A percentile compares a stretch with the other conserved stretches of the same genome.
Evolutionary conservation across 2,888 invertebrate species (phyloP).

Genomic region (Chrysolina americana): DNA sequence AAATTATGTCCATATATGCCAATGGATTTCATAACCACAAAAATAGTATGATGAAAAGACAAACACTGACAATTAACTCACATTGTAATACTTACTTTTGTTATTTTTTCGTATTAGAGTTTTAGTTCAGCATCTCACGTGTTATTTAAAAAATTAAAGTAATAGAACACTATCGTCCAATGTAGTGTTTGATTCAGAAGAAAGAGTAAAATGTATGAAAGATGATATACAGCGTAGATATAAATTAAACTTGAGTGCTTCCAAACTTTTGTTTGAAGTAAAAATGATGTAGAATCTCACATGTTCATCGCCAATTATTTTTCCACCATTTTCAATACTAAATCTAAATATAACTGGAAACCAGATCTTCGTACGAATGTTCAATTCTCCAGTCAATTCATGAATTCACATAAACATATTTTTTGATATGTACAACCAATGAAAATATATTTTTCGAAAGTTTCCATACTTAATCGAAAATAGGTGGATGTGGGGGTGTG

Average conservation of each 20-base stretch:
- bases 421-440: too few species aligned
- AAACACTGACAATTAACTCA: background rate
- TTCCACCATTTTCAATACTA: too few species aligned
- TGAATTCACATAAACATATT: too few species aligned
- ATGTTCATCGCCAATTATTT: background rate
- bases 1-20: background rate
- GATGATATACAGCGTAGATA: too few species aligned
- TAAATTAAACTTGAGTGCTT: background rate
- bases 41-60: background rate
- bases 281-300: background rate
- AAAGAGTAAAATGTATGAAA: background rate
- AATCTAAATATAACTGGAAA: too few species aligned
- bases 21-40: background rate
- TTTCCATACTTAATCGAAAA: too few species aligned
- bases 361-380: too few species aligned
- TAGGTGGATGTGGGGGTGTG: too few species aligned
- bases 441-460: too few species aligned
- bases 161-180: conserved; percentile 9
- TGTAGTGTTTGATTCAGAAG: background rate
- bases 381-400: too few species aligned
- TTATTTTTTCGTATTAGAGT: background rate
- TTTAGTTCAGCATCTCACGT: background rate
- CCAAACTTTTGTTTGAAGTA: background rate
- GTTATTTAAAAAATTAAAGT: background rate
- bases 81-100: background rate